These are phyloP conservation scores for Danio choprae DNA, from an alignment of 2,797 vertebrate genomes.

Conservation along the genomic window DNA sequence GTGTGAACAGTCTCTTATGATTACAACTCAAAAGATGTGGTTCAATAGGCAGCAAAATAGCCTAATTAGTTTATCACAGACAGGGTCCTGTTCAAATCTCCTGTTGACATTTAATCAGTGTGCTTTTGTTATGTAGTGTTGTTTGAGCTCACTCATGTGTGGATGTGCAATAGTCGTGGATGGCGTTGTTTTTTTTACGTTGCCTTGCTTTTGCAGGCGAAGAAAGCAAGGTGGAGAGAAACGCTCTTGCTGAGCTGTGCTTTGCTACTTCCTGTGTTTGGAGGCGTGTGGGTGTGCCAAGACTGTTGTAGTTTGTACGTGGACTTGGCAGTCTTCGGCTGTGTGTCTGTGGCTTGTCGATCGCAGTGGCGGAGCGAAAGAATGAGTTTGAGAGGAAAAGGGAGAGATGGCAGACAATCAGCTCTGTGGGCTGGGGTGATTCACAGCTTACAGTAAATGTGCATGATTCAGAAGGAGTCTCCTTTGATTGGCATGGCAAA, in stretches of 20 bases:
- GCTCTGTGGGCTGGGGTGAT: slow-evolving; percentile 77
- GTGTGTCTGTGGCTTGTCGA: slow-evolving; percentile 61
- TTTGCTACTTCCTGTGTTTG: slow-evolving; percentile 47
- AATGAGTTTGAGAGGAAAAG: slow-evolving; percentile 51
- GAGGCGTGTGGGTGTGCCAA: slow-evolving; percentile 25
- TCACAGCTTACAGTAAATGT: slow-evolving; percentile 79
- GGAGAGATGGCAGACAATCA: slow-evolving; percentile 74
- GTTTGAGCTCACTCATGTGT: slow-evolving; percentile 11
- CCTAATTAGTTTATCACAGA: neutral
- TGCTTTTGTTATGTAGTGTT: slow-evolving; percentile 19
- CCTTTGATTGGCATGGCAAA: slow-evolving; percentile 21
- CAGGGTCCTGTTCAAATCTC: slow-evolving; percentile 15
- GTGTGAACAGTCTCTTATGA: neutral
- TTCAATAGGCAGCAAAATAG: slow-evolving; percentile 1
- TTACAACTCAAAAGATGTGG: neutral
- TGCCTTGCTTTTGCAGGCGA: neutral
- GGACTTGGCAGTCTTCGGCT: slow-evolving; percentile 60
- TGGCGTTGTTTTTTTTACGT: neutral
- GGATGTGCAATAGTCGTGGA: slow-evolving; percentile 3
- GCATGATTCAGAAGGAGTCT: slow-evolving; percentile 12
- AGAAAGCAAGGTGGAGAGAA: slow-evolving; percentile 24
- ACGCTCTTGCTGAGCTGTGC: slow-evolving; percentile 6
- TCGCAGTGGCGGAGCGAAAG: slow-evolving; percentile 67
- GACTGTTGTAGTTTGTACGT: slow-evolving; percentile 20
- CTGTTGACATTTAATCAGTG: slow-evolving; percentile 21